Evolutionary conservation across 2,888 invertebrate species (phyloP), one percentile per base, ranked within the genome.

Genomic region (Linyphia triangularis): DNA sequence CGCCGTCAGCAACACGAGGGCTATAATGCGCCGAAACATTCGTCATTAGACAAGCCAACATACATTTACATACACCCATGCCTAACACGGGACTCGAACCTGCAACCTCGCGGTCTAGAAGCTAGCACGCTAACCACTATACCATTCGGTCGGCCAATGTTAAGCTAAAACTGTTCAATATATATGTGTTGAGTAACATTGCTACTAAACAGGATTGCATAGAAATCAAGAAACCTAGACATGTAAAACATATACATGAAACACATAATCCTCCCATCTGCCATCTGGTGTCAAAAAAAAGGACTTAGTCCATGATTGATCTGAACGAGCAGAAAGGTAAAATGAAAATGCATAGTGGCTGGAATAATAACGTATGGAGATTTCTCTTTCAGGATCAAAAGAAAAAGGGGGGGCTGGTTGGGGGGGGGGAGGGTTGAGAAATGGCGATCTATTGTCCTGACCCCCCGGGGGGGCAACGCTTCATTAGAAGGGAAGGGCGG

Each of bases 321-420:
- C 40, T n/a, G 26, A 19, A n/a, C 19, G 7, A n/a, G 7, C 33
- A 1, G 1, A 51, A 51, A 85, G 85, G 85, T 85, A 72, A 85
- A 85, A 85, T 85, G 81, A 85, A 79, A 85, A 85, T 85, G 85
- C 78, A 85, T 67, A 72, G 61, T 33, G 63, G 78, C 63, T 33
- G 72, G 13, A 40, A 85, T 78, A 72, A 72, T 79, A 70, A 72
- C 65, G 19, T 63, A 72, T 72, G 78, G 85, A 75, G 82, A 82
- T 72, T 63, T 40, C 51, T 51, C 16, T 51, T 51, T 33, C 16
- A 5, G 59, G 13, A 75, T 43, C 37, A 16, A 77, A 67, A 63
- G 69, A 40, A 75, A 57, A 40, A 63, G 26, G 2, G 6, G 33
- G 37, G 28, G 43, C n/a, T n/a, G n/a, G n/a, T n/a, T n/a, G n/a